Evolutionary conservation across 2,888 invertebrate species (phyloP).

Genomic region (Matsumyia berberina): DNA sequence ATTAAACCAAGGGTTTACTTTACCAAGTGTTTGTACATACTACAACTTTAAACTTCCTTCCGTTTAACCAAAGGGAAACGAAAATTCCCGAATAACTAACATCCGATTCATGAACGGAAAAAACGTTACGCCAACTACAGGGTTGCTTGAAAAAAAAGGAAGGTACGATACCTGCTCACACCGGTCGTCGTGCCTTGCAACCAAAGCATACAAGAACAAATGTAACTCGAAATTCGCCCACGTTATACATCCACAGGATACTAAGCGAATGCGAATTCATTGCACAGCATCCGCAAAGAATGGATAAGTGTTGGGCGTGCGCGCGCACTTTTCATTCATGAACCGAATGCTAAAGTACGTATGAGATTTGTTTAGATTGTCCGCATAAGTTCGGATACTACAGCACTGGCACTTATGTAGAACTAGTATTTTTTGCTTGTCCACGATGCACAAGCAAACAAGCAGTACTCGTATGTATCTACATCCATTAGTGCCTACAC

Average conservation of each 20-base stretch:
- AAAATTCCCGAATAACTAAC: constrained; percentile 23
- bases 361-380: constrained; percentile 57
- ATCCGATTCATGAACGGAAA: constrained; percentile 42
- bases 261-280: constrained; percentile 49
- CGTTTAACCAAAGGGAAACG: constrained; percentile 42
- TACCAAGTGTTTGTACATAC: not conserved
- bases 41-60: constrained; percentile 61
- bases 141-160: constrained; percentile 37
- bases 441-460: too few relatives aligned
- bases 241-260: constrained; percentile 46
- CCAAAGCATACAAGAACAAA: constrained; percentile 14
- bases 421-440: constrained; percentile 22
- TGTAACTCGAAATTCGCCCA: constrained; percentile 53
- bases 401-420: constrained; percentile 29
- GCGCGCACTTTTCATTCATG: constrained; percentile 70
- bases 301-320: constrained; percentile 62
- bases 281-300: constrained; percentile 65
- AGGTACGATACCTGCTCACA: constrained; percentile 49
- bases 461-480: not conserved
- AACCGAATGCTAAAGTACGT: constrained; percentile 15
- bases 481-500: constrained; percentile 7
- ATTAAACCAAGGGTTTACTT: not conserved
- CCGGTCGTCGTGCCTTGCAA: constrained; percentile 33
- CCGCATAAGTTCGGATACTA: constrained; percentile 33
- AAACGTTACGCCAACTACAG: constrained; percentile 26